These are phyloP conservation scores for Capra hircus DNA, from an alignment of 2,113 vertebrate genomes.

Conservation along the genomic window DNA sequence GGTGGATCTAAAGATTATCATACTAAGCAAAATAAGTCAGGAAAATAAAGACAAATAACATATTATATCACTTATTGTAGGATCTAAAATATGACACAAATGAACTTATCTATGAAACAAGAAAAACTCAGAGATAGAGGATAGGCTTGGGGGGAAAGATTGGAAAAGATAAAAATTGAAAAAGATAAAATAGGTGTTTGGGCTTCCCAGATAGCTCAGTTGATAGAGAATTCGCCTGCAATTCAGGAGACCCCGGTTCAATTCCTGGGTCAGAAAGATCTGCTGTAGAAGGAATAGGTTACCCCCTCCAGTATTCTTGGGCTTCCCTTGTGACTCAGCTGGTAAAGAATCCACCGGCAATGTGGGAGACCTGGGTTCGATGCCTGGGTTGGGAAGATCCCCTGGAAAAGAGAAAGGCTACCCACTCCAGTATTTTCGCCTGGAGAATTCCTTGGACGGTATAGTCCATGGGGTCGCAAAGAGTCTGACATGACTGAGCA, in stretches of 20 bases:
- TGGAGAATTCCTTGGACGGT: not conserved
- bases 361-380: not conserved
- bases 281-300: not conserved
- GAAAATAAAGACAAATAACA: not conserved
- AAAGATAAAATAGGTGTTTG: not conserved
- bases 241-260: not conserved
- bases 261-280: not conserved
- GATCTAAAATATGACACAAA: not conserved
- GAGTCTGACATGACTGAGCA: not conserved
- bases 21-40: not conserved
- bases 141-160: not conserved
- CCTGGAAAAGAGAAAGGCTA: not conserved
- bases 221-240: not conserved
- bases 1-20: not conserved
- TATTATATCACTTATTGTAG: not conserved
- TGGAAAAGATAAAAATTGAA: not conserved
- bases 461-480: not conserved
- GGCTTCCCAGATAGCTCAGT: not conserved
- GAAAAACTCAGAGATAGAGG: not conserved
- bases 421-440: not conserved
- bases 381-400: not conserved
- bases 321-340: not conserved
- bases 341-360: not conserved
- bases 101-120: not conserved
- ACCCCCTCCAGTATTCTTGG: not conserved